These are phyloP conservation scores for Rhagophthalmus giganteus DNA, from an alignment of 2,888 invertebrate species.

Conservation along the genomic window DNA sequence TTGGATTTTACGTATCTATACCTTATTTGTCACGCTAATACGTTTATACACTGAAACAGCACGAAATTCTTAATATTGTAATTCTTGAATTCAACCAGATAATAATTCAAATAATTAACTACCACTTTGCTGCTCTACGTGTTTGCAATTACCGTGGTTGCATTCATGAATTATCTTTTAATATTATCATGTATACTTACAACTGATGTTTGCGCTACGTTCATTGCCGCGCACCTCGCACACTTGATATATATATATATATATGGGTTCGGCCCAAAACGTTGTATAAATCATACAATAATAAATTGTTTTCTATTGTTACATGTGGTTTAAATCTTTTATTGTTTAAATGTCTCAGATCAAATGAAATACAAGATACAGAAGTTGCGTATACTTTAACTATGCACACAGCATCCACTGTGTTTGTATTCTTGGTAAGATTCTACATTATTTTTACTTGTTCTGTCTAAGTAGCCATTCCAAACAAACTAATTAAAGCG, in stretches of 20 bases:
- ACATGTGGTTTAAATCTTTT: slow-evolving; percentile 38
- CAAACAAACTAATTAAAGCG: slow-evolving; percentile 31
- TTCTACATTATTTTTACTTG: slow-evolving; percentile 21
- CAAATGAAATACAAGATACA: slow-evolving; percentile 2
- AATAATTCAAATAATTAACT: slow-evolving; percentile 7
- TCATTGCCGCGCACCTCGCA: slow-evolving; percentile 49
- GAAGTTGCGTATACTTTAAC: neutral
- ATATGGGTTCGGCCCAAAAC: slow-evolving; percentile 10
- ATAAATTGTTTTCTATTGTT: slow-evolving; percentile 51
- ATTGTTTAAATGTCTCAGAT: slow-evolving; percentile 5
- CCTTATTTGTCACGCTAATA: slow-evolving; percentile 8
- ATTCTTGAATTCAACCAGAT: slow-evolving; percentile 25
- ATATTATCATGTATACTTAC: slow-evolving; percentile 19
- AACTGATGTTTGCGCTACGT: slow-evolving; percentile 39
- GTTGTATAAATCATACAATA: slow-evolving; percentile 35
- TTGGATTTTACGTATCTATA: neutral
- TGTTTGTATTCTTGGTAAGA: slow-evolving; percentile 19
- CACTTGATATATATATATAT: slow-evolving; percentile 6
- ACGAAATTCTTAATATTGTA: slow-evolving; percentile 10
- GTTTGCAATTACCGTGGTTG: slow-evolving; percentile 42
- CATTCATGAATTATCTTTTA: slow-evolving; percentile 34
- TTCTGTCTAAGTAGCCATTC: slow-evolving; percentile 45
- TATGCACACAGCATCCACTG: neutral
- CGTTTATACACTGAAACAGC: slow-evolving; percentile 12
- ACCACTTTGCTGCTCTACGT: slow-evolving; percentile 46